Evolutionary conservation across 1,140 invertebrate species (phyloP), one percentile per base, ranked within the genome.

Genomic region (Nymphalis io): DNA sequence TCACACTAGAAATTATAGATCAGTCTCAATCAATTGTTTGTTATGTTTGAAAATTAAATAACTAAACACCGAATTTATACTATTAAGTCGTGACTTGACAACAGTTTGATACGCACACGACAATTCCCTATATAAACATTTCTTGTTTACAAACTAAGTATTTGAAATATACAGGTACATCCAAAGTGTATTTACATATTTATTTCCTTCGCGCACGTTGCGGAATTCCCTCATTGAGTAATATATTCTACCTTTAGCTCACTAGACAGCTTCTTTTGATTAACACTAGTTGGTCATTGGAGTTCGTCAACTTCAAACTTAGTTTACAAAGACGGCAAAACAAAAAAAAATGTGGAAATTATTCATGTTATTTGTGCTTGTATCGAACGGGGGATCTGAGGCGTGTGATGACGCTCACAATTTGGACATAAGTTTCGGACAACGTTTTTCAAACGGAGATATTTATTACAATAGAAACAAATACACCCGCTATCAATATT

Each of bases 401-500:
- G 20, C 27, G 10, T 83, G 82, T 69, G 61, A 66, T 33, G 40
- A 42, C n/a, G 23, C 53, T 0, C 70, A 62, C 12, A 71, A 58
- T 60, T 46, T 80, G 10, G 79, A 86, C 57, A 80, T 86, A 58
- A 74, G 72, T 10, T 18, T 46, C n/a, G 83, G 83, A 6, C 53
- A 42, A 10, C 65, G 60, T 40, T 16, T 76, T 11, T 20, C 66
- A 0, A 73, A 81, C 12, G 79, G 76, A 4, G 73, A 58, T 8
- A 80, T 85, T 16, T 2, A 62, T 21, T 72, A 66, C 42, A 44
- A 80, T 3, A 78, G 72, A 1, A 27, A 76, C 1, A 67, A 23
- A 3, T 88, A 82, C 21, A 55, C 68, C 0, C 55, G 63, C n/a
- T 63, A 48, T 3, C 75, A 88, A 44, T 83, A 83, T 44, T 78